Evolutionary conservation across 2,113 vertebrate species (phyloP).

Genomic region (Danionella cerebrum): DNA sequence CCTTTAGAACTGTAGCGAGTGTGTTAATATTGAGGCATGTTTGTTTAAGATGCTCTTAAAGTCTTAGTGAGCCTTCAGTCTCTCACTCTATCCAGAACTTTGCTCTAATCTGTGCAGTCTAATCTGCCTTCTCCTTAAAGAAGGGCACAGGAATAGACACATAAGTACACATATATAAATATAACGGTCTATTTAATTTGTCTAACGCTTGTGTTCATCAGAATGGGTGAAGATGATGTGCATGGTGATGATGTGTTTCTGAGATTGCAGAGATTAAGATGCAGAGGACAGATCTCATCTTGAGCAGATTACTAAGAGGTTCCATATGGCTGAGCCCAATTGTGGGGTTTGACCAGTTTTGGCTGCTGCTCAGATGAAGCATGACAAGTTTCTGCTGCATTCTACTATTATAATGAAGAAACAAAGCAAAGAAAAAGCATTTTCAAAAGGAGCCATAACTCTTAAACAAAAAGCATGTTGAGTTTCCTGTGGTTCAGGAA

Average conservation of each 20-base stretch:
- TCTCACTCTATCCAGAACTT: not conserved
- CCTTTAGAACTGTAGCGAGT: not conserved
- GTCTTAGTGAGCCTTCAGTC: not conserved
- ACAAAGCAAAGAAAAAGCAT: no score
- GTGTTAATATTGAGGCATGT: not conserved
- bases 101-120: not conserved
- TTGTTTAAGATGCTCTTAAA: constrained; percentile 5
- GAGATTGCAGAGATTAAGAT: constrained; percentile 15
- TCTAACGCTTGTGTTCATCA: not conserved
- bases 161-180: not conserved
- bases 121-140: constrained; percentile 17
- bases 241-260: not conserved
- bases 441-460: no score
- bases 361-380: not conserved
- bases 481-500: no score
- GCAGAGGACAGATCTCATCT: constrained; percentile 4
- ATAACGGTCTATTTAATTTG: not conserved
- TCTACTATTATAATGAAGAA: no score
- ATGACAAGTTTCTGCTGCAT: no score
- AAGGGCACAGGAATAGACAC: not conserved
- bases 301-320: not conserved
- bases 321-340: constrained; percentile 2
- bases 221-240: not conserved
- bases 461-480: no score
- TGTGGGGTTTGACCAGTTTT: not conserved